Percentiles rank a stretch among this genome's conserved stretches.
Evolutionary conservation across 2,888 invertebrate species (phyloP).

Genomic region (Formica aserva): DNA sequence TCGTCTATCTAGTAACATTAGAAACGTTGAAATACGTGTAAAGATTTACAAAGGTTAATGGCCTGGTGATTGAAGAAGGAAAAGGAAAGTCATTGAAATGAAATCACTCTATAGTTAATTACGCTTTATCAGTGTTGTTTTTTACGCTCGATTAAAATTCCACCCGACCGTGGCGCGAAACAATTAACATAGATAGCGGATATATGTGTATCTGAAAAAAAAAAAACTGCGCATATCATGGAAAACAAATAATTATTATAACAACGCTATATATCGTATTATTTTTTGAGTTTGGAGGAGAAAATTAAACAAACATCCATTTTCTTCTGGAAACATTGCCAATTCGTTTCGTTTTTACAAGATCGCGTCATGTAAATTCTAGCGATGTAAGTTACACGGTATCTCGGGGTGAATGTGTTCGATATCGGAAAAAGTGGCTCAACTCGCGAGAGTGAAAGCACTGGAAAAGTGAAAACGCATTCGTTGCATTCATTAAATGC

Average conservation of each 20-base stretch:
- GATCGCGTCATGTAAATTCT: conserved; percentile 6
- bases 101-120: conserved; percentile 38
- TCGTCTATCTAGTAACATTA: neutral
- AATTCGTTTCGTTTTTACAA: neutral
- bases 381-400: conserved; percentile 9
- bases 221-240: neutral
- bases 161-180: conserved; percentile 19
- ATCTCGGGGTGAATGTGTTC: conserved; percentile 41
- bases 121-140: conserved; percentile 31
- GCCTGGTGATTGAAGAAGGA: neutral
- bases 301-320: neutral
- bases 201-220: neutral
- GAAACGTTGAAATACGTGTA: neutral
- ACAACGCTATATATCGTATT: neutral
- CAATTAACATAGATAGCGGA: conserved; percentile 19
- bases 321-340: neutral
- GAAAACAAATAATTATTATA: neutral
- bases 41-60: conserved; percentile 34
- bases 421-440: conserved; percentile 61
- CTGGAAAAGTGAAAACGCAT: conserved; percentile 65
- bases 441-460: conserved; percentile 69
- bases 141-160: conserved; percentile 29
- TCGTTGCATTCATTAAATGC: conserved; percentile 61
- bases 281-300: neutral
- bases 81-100: conserved; percentile 24